Evolutionary conservation across 2,113 vertebrate genomes (phyloP).

Genomic region (Trichechus manatus): DNA sequence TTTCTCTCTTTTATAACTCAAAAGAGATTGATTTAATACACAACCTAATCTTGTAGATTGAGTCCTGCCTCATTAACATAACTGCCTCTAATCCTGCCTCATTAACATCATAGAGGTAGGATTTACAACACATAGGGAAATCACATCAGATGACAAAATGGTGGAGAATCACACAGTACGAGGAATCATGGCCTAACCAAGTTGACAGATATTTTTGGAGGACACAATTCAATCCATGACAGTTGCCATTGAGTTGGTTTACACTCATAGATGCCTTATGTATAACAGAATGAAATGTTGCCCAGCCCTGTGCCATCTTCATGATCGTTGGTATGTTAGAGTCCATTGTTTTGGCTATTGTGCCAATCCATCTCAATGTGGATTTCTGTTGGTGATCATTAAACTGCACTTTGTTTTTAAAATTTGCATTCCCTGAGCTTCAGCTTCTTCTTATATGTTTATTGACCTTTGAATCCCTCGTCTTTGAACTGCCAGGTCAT

Average conservation of each 20-base stretch:
- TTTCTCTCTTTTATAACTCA: no score
- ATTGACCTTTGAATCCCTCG: background rate
- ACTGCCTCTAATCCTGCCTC: no score
- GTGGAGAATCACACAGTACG: no score
- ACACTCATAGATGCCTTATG: background rate
- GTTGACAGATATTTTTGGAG: no score
- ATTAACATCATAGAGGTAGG: no score
- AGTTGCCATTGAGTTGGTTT: background rate
- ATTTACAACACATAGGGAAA: no score
- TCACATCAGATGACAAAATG: no score
- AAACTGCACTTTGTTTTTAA: background rate
- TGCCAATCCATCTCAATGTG: background rate
- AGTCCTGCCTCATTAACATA: no score
- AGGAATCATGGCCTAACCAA: no score
- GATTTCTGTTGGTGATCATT: background rate
- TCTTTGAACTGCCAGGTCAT: background rate
- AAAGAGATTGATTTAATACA: no score
- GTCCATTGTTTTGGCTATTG: background rate
- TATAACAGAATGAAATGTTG: background rate
- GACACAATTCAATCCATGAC: no score
- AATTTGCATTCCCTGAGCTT: background rate
- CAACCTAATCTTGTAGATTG: no score
- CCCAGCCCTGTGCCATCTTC: background rate
- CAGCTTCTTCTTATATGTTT: background rate
- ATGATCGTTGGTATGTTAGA: background rate